Conservation (phyloP, 2,797 vertebrate species). For the Acanthornis magna region DNA sequence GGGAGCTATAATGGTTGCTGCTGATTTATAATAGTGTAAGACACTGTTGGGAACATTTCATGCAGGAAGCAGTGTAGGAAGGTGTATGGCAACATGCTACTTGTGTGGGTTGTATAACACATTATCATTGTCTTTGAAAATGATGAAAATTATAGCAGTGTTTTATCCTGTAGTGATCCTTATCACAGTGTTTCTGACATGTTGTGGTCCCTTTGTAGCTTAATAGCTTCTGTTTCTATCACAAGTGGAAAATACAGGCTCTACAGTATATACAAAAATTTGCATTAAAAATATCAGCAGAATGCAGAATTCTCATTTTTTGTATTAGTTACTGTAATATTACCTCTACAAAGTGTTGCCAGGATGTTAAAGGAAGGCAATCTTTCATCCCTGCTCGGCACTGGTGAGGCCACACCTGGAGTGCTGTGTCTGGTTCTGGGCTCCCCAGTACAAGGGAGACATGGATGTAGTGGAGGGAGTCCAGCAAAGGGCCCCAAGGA, state of each 20-base stretch:
- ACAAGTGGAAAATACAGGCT: neutral
- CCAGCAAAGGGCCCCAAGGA: neutral
- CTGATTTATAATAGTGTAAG: constrained; percentile 46
- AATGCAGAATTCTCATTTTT: neutral
- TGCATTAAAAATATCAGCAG: neutral
- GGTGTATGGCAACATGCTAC: constrained; percentile 39
- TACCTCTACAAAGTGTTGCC: neutral
- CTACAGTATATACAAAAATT: neutral
- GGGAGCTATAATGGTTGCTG: constrained; percentile 53
- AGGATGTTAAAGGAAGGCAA: neutral
- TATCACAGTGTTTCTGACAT: constrained; percentile 4
- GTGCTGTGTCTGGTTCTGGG: neutral
- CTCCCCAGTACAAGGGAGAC: neutral
- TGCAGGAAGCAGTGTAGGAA: constrained; percentile 38
- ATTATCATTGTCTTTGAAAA: constrained; percentile 48
- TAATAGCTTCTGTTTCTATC: constrained; percentile 14
- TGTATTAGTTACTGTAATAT: neutral
- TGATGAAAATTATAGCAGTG: constrained; percentile 5
- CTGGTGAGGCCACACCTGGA: neutral
- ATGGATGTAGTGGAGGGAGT: neutral
- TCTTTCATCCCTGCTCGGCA: neutral
- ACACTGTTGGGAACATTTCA: constrained; percentile 22
- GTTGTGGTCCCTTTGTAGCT: constrained; percentile 3
- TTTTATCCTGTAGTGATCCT: constrained; percentile 32
- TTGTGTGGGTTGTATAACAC: constrained; percentile 31